phyloP scores from a whole-genome alignment of 1,140 invertebrate species.

The Conus betulinus region DNA sequence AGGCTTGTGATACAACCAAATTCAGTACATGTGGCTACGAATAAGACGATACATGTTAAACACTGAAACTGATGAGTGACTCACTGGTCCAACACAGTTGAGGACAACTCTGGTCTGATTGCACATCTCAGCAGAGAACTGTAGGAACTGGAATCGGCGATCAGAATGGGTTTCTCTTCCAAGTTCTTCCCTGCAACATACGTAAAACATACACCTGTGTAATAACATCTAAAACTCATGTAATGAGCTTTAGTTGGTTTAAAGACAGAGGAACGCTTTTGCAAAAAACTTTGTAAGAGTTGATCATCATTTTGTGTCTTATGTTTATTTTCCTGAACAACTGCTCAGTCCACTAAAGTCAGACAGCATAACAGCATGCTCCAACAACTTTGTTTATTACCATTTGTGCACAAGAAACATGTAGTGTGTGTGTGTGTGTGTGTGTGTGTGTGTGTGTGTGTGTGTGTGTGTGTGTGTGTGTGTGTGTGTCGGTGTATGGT shows the following conservation, averaged over 20 bases:
- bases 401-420: too few species aligned
- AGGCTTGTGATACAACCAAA: too few species aligned
- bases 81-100: constrained; percentile 90
- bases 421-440: too few species aligned
- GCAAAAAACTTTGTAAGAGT: background rate
- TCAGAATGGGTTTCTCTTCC: constrained; percentile 81
- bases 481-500: too few species aligned
- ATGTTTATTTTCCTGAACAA: too few species aligned
- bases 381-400: too few species aligned
- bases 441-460: too few species aligned
- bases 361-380: too few species aligned
- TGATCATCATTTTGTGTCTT: background rate
- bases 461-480: too few species aligned
- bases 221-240: background rate
- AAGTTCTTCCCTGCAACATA: constrained; percentile 79
- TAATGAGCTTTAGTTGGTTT: background rate
- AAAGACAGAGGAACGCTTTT: background rate
- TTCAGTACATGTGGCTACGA: too few species aligned
- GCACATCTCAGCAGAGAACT: constrained; percentile 86
- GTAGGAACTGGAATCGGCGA: constrained; percentile 87
- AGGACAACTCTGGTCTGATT: constrained; percentile 84
- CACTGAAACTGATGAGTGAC: constrained; percentile 38
- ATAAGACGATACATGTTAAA: too few species aligned
- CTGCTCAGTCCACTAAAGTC: too few species aligned
- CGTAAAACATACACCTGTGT: background rate